Base-by-base conservation (phyloP, 2,888 invertebrate species). In the Carterocephalus palaemon region DNA sequence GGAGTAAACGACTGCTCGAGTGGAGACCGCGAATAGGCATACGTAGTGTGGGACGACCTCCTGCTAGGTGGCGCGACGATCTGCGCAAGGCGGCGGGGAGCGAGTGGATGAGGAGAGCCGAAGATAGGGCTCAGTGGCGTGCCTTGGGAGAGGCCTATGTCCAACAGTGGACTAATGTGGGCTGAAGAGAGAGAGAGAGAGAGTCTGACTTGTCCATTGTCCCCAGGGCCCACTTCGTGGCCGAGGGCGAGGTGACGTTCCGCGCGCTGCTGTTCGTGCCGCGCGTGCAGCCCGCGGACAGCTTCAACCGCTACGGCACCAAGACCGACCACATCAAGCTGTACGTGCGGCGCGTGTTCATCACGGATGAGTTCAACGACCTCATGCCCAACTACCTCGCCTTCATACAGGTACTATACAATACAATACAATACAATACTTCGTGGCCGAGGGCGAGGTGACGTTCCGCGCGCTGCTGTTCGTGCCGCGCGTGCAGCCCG, bases 171-270 rank as follows among this genome's bases (percentile, higher is more conserved):
- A n/a, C n/a, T n/a, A n/a, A n/a, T n/a, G n/a, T n/a, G n/a, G n/a
- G n/a, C n/a, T n/a, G n/a, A n/a, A n/a, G n/a, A n/a, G n/a, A n/a
- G n/a, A n/a, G n/a, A n/a, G n/a, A n/a, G n/a, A n/a, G n/a, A n/a
- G n/a, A n/a, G n/a, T n/a, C n/a, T n/a, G n/a, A n/a, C n/a, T n/a
- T n/a, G n/a, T n/a, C n/a, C n/a, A n/a, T n/a, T 3, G 20, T 10
- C 7, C 6, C 46, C 68, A 68, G 73, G 71, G 94, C 94, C 3
- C 99, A 99, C 85, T 99, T 99, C 80, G 92, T 97, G 50, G 99
- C 99, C 13, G 99, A 99, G 86, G 99, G 99, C 52, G 99, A 99
- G 88, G 98, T 99, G 4, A 97, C 98, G 4, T 99, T 99, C 89
- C 98, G 98, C 77, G 95, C 98, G 46, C 90, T 99, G 54, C 88